Conservation (phyloP, 2,797 vertebrate genomes). For the Sphenopsis melanotis region DNA sequence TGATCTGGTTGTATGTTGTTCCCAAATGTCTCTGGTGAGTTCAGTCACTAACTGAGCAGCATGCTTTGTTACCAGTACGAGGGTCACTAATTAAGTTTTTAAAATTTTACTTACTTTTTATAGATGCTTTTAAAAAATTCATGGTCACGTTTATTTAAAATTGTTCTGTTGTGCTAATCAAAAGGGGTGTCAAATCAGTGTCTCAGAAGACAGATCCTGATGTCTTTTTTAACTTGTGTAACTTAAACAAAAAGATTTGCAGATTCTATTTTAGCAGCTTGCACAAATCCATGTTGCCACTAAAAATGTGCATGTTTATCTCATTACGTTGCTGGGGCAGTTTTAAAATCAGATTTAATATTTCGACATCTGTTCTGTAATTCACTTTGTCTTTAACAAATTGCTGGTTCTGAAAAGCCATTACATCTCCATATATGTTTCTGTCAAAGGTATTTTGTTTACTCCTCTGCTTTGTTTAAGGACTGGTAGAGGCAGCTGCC, state of each 20-base stretch:
- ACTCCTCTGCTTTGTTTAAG: conserved; percentile 24
- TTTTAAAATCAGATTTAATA: conserved; percentile 47
- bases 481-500: conserved; percentile 45
- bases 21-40: conserved; percentile 57
- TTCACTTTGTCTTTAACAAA: conserved; percentile 30
- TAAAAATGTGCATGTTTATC: conserved; percentile 48
- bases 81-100: conserved; percentile 64
- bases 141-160: conserved; percentile 66
- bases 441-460: conserved; percentile 19
- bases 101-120: conserved; percentile 69
- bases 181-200: conserved; percentile 34
- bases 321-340: conserved; percentile 53
- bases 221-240: conserved; percentile 46
- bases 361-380: conserved; percentile 50
- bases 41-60: conserved; percentile 52
- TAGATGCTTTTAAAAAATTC: conserved; percentile 69
- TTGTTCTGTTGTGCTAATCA: conserved; percentile 61
- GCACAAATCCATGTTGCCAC: conserved; percentile 59
- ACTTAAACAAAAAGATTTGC: conserved; percentile 46
- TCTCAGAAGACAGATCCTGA: conserved; percentile 27
- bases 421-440: background rate
- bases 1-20: conserved; percentile 65
- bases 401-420: conserved; percentile 60
- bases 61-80: conserved; percentile 43
- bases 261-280: conserved; percentile 68